Base-by-base conservation (phyloP, 2,113 vertebrate genomes). In the Electrona antarctica region DNA sequence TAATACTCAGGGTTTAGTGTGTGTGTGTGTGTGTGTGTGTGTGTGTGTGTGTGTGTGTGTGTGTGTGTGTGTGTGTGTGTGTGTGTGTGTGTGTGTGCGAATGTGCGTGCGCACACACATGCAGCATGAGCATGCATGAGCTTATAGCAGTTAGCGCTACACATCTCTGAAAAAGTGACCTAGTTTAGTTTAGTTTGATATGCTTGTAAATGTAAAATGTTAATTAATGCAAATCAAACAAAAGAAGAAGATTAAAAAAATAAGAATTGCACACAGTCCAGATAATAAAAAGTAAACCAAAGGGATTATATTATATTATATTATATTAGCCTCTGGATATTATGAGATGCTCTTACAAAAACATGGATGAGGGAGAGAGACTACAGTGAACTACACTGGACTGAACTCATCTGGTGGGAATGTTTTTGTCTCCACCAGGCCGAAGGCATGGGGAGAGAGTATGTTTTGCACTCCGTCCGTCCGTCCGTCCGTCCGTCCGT, bases 51-150 rank as follows among this genome's bases (percentile, higher is more conserved):
- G 69, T 48, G 66, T 58, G 60, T 11, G 12, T 8, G 49, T 12
- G 46, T 67, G 60, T 41, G 15, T 48, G 56, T 67, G 56, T 29
- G 48, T n/a, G 14, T 55, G 29, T 73, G 21, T 64, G 45, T 75
- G 49, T 47, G 51, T 45, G 58, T 45, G 69, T 48, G 59, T 48
- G 28, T 8, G 29, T 41, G 47, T 15, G 47, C 13, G 55, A 6
- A 48, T 15, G 47, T 51, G 68, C 33, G 33, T 41, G 33, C 5
- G 33, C 33, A 41, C 33, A 41, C 33, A 41, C 33, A 41, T 62
- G 12, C 49, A 21, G 21, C 21, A 21, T 21, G 21, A 21, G 21
- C 21, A 21, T 2, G 1, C 21, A 21, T 21, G 21, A 21, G 21
- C 21, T 21, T 1, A 21, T 21, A 1, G 21, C 21, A 21, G 21